These are phyloP conservation scores for Varanus komodoensis DNA, from an alignment of 2,113 vertebrate genomes.

Conservation along the genomic window DNA sequence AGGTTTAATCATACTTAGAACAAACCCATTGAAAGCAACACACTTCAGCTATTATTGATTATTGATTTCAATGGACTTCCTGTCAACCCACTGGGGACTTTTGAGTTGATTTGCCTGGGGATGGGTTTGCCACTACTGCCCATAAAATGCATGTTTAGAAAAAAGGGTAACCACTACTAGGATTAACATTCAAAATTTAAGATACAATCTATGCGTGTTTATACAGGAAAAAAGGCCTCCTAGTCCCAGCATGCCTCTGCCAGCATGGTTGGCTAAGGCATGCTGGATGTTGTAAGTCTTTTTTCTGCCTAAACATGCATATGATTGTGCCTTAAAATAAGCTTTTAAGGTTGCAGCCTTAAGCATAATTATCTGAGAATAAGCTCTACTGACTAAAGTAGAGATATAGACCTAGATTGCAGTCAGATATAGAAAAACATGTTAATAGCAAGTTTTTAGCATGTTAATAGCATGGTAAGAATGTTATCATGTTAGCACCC, in stretches of 20 bases:
- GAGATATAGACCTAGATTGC: not conserved
- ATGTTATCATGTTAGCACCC: accelerated
- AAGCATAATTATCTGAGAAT: not conserved
- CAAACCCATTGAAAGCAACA: not conserved
- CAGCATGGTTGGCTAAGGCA: too few relatives aligned
- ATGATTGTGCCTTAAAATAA: not conserved
- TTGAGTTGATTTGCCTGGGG: not conserved
- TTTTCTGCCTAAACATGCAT: too few relatives aligned
- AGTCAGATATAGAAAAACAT: not conserved
- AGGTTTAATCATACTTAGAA: not conserved
- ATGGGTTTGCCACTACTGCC: not conserved
- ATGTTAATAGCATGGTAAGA: not conserved
- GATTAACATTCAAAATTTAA: not conserved
- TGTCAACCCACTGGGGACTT: not conserved
- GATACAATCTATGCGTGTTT: too few relatives aligned
- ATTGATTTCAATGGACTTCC: not conserved
- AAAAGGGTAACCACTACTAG: not conserved
- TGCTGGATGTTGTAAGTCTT: too few relatives aligned
- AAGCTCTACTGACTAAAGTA: not conserved
- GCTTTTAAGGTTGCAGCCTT: not conserved
- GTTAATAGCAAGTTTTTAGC: not conserved
- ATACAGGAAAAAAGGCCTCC: too few relatives aligned
- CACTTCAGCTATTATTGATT: not conserved
- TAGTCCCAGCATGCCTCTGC: too few relatives aligned
- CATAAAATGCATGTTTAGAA: not conserved